Evolutionary conservation across 37 sponge, comb jelly and placozoan genomes (phyloP).

Genomic region (Bolinopsis microptera): DNA sequence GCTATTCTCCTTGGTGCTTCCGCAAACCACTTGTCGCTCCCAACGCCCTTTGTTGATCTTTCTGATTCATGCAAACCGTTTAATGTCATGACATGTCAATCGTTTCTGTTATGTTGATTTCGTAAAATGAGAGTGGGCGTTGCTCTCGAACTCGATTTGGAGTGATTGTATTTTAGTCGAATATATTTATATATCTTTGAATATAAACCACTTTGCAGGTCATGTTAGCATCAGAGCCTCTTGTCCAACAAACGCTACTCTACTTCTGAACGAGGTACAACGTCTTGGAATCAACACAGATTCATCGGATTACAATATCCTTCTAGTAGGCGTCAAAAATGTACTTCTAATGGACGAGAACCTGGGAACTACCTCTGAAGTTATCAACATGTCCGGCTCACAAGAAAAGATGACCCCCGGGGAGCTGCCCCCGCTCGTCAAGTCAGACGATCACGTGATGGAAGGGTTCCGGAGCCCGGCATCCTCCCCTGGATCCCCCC

Average conservation of each 20-base stretch:
- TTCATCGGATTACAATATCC: conserved; percentile 1
- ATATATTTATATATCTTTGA: too few species aligned
- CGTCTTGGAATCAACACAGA: conserved; percentile 16
- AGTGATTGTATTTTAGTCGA: too few species aligned
- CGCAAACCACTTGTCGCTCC: neutral
- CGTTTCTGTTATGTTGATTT: too few species aligned
- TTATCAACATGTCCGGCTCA: neutral
- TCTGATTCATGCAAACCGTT: too few species aligned
- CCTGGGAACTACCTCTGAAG: neutral
- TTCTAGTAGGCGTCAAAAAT: conserved; percentile 5
- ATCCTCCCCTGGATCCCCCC: neutral
- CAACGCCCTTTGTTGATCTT: too few species aligned
- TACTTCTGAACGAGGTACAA: conserved; percentile 34
- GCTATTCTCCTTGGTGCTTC: neutral
- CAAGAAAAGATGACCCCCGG: neutral
- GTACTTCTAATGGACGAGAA: conserved; percentile 41
- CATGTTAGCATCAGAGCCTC: conserved; percentile 25
- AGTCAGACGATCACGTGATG: neutral
- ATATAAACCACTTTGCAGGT: neutral
- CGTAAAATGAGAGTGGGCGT: too few species aligned
- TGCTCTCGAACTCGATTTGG: too few species aligned
- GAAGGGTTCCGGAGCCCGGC: neutral
- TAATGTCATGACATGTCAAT: too few species aligned
- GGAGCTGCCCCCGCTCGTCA: conserved; percentile 18
- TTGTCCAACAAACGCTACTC: neutral